Base-by-base conservation (phyloP, 2,113 vertebrate genomes). In the Planiliza haematocheilus region DNA sequence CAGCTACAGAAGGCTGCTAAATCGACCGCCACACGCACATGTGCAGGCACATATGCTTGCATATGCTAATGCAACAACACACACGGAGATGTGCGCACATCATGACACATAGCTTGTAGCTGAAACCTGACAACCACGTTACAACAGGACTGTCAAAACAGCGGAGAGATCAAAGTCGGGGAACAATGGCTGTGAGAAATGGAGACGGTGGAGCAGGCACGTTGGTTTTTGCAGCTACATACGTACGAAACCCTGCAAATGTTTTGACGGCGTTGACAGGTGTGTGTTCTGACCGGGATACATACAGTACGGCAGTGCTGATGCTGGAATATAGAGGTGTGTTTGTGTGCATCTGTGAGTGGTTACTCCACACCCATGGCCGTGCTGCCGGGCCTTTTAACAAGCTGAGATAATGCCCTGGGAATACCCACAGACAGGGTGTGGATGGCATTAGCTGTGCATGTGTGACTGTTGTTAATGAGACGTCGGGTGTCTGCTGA, bases 351-450 rank as follows among this genome's bases (percentile, higher is more conserved):
- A 16, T 43, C 65, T 60, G 20, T 59, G 64, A 41, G 30, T 50
- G 70, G 60, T 63, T 67, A 39, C 34, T 70, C 71, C 75, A 75
- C 73, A 52, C 74, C 67, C 77, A 63, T 0, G 34, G 39, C 24
- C 57, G 17, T 21, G 24, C 41, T 34, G 55, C 36, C 0, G 61
- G 53, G 65, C 48, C 45, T 65, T 83, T 58, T 77, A 83, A 86
- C 79, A 81, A 73, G 78, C 67, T 59, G 60, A 71, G 78, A 81
- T 79, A 82, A 69, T 65, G 78, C 68, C 48, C 55, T n/a, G 60
- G 70, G 68, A 55, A 56, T 63, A 64, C 49, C 13, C 61, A 84
- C 66, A 85, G 85, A 86, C 84, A 82, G 85, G 87, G 85, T 49
- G 89, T 82, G 87, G 79, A 81, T 36, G 67, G 50, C 18, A 53